Conservation (phyloP, 2,113 vertebrate species). For the Crocuta crocuta region DNA sequence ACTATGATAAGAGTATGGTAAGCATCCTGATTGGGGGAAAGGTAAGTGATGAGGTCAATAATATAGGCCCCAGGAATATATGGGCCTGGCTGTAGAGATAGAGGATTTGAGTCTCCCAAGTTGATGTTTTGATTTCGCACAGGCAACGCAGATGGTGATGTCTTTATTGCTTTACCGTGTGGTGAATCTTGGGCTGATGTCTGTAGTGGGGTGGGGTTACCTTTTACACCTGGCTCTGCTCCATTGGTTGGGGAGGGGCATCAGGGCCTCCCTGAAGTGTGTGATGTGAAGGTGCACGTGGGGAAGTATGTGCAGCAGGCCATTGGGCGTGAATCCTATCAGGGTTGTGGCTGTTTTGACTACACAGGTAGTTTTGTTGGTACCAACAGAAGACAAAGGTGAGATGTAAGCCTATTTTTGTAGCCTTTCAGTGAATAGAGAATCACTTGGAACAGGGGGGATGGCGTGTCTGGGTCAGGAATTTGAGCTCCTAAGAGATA, state of each 20-base stretch:
- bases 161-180: conserved; percentile 12
- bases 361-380: background rate
- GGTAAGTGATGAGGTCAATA: background rate
- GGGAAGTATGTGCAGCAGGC: background rate
- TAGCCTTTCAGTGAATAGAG: background rate
- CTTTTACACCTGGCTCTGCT: background rate
- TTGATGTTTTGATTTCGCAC: conserved; percentile 13
- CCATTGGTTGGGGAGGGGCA: background rate
- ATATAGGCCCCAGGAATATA: background rate
- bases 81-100: background rate
- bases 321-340: background rate
- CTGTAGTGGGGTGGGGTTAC: background rate
- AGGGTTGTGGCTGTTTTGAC: background rate
- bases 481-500: background rate
- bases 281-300: background rate
- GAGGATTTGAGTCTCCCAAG: background rate
- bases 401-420: background rate
- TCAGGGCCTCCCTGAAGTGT: background rate
- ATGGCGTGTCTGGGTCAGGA: background rate
- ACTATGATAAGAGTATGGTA: background rate
- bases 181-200: background rate
- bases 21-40: background rate
- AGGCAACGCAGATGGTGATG: background rate
- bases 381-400: background rate
- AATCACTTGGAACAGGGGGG: background rate